A percentile compares a stretch with the other conserved stretches of the same genome.
Evolutionary conservation across 1,140 invertebrate species (phyloP).

Genomic region (Bombus balteatus): DNA sequence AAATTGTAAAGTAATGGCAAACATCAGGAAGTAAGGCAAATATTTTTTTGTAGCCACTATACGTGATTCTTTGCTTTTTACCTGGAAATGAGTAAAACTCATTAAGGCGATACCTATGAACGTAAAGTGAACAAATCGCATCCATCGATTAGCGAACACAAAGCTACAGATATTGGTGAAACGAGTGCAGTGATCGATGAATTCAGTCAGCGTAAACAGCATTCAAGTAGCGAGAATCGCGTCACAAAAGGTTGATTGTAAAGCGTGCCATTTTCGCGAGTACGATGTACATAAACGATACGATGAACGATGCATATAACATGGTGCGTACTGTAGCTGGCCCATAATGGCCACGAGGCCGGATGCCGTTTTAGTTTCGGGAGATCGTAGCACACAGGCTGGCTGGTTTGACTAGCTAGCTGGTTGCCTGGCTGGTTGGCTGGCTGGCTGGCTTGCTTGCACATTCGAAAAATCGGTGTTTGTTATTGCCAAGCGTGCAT

Average conservation of each 20-base stretch:
- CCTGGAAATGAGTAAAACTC: neutral
- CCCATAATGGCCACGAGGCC: conserved; percentile 45
- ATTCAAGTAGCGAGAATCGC: neutral
- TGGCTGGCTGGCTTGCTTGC: neutral
- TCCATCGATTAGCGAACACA: neutral
- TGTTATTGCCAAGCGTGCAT: conserved; percentile 23
- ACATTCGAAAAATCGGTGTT: conserved; percentile 52
- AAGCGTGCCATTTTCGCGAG: conserved; percentile 12
- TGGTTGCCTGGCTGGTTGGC: neutral
- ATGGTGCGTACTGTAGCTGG: conserved; percentile 47
- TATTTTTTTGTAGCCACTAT: too few species aligned
- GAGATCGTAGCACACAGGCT: neutral
- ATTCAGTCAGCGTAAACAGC: neutral
- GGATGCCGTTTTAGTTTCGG: conserved; percentile 10
- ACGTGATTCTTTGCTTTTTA: neutral
- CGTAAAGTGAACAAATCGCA: neutral
- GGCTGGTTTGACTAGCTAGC: neutral
- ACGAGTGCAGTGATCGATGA: neutral
- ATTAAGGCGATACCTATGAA: neutral
- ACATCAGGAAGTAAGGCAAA: too few species aligned
- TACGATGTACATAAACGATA: too few species aligned
- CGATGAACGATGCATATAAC: conserved; percentile 30
- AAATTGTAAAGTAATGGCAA: too few species aligned
- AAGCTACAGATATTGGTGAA: neutral
- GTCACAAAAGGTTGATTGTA: neutral